Base-by-base conservation (phyloP, 2,888 invertebrate genomes). In the Limenitis camilla region DNA sequence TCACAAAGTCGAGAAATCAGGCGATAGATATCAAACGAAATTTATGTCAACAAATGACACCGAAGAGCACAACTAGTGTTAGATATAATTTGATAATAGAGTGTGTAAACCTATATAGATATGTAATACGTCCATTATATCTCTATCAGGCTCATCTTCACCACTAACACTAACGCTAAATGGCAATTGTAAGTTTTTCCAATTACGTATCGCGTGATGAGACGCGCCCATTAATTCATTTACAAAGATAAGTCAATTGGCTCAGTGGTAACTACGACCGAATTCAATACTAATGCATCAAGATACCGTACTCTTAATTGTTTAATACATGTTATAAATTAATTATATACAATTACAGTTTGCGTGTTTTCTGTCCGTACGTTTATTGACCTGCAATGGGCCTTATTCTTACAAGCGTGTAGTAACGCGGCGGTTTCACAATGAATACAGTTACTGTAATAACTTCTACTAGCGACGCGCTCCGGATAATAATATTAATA, bases 291-390 rank as follows among this genome's bases (percentile, higher is more conserved):
- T 75, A 78, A 79, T 82, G 78, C 76, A 78, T 80, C 81, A 72
- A 83, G 86, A 85, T 86, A 85, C 73, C 66, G 68, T 67, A 66
- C 69, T 66, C 75, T 78, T 84, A 84, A 85, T 84, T 86, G 85
- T 86, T 86, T 86, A 86, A 86, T 86, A 76, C 81, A 76, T 80
- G 84, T 86, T 79, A 84, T 86, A 86, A 86, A 86, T 86, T 86
- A 85, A 86, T 86, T 82, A 85, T 82, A 74, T 68, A 73, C 82
- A 76, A 84, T 84, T 85, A 78, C 67, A 68, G 78, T 76, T 82
- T 68, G 86, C 85, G 84, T 86, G 84, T 50, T 72, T 61, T 68
- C 53, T 61, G 68, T 68, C 59, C 60, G 60, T 47, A 63, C 70
- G 69, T 69, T 62, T 72, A 69, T 71, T 74, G 75, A 72, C 72